Conservation (phyloP, 2,797 vertebrate species). For the Neostethus bicornis region DNA sequence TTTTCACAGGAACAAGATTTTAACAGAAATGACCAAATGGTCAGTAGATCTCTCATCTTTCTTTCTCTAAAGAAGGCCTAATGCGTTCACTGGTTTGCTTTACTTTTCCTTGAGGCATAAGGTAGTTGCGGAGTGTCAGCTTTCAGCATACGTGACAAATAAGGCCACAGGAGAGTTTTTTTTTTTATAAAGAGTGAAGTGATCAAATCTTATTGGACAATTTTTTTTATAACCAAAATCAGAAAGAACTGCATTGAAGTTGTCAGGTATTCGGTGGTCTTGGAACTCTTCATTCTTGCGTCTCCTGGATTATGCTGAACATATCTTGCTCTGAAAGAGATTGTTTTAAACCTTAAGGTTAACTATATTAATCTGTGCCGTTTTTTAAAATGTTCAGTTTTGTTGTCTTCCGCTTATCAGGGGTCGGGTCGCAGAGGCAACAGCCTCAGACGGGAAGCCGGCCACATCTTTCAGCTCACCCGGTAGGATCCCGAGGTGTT, state of each 20-base stretch:
- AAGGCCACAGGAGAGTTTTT: conserved; percentile 12
- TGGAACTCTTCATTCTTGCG: neutral
- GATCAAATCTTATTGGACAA: conserved; percentile 15
- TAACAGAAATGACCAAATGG: conserved; percentile 57
- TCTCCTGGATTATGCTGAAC: neutral
- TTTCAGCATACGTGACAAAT: conserved; percentile 31
- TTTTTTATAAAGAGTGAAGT: conserved; percentile 2
- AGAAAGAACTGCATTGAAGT: conserved; percentile 5
- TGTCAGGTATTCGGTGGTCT: conserved; percentile 1
- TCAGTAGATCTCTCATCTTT: conserved; percentile 50
- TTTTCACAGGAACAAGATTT: conserved; percentile 7
- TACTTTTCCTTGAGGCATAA: conserved; percentile 32
- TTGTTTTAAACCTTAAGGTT: no score
- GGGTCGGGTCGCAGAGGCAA: no score
- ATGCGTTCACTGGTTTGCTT: conserved; percentile 32
- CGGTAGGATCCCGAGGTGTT: no score
- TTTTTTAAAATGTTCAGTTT: no score
- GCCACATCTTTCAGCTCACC: no score
- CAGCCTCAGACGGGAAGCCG: no score
- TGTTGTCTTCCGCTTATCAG: no score
- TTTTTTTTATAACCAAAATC: neutral
- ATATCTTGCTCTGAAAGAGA: no score
- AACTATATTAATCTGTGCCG: no score
- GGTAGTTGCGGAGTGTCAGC: conserved; percentile 25
- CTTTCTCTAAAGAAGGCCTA: conserved; percentile 31